Percentiles rank a stretch among this genome's conserved stretches.
phyloP scores from a whole-genome alignment of 1,140 invertebrate species.

The Polypedilum pembai region DNA sequence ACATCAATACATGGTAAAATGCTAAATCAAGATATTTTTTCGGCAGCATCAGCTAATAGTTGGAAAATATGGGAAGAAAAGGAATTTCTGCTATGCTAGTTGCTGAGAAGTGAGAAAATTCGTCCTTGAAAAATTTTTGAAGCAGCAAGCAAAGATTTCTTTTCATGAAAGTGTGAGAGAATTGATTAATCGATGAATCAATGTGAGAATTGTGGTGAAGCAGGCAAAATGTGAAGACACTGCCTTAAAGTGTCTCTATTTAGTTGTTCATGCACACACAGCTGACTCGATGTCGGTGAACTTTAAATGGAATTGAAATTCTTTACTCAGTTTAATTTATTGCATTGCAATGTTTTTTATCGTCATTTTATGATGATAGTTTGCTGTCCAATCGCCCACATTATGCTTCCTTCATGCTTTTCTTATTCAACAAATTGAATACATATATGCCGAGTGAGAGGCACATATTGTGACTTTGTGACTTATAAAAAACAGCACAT shows the following conservation, averaged over 20 bases:
- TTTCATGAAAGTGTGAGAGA: neutral
- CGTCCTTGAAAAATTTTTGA: conserved; percentile 5
- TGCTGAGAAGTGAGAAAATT: conserved; percentile 15
- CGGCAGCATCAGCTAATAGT: conserved; percentile 16
- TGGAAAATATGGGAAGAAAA: conserved; percentile 17
- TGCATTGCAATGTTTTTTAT: conserved; percentile 19
- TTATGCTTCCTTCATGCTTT: neutral
- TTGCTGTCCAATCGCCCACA: neutral
- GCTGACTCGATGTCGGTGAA: conserved; percentile 7
- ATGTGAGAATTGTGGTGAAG: conserved; percentile 3
- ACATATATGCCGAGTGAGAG: neutral
- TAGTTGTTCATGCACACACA: neutral
- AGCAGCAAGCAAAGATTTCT: neutral
- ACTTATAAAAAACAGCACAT: conserved; percentile 25
- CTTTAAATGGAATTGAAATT: conserved; percentile 6
- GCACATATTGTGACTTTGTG: conserved; percentile 21
- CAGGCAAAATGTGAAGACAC: neutral
- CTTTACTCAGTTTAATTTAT: conserved; percentile 15
- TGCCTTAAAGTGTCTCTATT: neutral
- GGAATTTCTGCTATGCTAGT: neutral
- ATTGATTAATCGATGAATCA: conserved; percentile 13
- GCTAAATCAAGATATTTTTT: conserved; percentile 26
- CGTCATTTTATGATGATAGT: conserved; percentile 20
- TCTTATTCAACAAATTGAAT: neutral
- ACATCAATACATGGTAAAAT: conserved; percentile 20